phyloP scores from a whole-genome alignment of 2,888 invertebrate genomes.

The Lasiommata megera region DNA sequence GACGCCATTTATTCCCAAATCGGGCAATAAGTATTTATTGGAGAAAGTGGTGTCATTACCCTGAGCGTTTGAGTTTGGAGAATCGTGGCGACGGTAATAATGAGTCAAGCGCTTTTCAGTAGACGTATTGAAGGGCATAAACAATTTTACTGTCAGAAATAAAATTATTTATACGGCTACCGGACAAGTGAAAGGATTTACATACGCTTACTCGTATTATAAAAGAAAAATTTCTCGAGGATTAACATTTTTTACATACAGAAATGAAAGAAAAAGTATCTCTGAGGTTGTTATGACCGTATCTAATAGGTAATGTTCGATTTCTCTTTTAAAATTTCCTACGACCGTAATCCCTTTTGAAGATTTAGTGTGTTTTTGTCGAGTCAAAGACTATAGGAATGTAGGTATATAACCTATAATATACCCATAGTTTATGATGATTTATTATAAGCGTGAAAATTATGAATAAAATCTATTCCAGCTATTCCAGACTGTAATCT shows the following conservation, averaged over 20 bases:
- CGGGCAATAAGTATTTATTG: conserved; percentile 35
- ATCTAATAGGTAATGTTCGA: conserved; percentile 5
- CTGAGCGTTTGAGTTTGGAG: conserved; percentile 25
- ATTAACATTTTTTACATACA: conserved; percentile 12
- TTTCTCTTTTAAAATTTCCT: conserved; percentile 1
- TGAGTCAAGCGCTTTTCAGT: conserved; percentile 22
- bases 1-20: conserved; percentile 26
- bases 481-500: too few species aligned
- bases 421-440: too few species aligned
- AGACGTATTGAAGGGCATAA: conserved; percentile 20
- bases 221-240: background rate
- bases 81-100: conserved; percentile 25
- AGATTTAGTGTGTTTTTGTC: background rate
- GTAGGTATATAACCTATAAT: background rate
- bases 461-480: too few species aligned
- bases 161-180: conserved; percentile 24
- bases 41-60: conserved; percentile 33
- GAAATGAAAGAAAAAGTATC: conserved; percentile 13
- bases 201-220: background rate
- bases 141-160: conserved; percentile 23
- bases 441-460: too few species aligned
- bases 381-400: background rate
- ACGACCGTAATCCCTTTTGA: background rate
- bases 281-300: background rate
- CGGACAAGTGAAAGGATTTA: conserved; percentile 27